Base-by-base conservation (phyloP, 2,113 vertebrate species). In the Glaucomys volans region DNA sequence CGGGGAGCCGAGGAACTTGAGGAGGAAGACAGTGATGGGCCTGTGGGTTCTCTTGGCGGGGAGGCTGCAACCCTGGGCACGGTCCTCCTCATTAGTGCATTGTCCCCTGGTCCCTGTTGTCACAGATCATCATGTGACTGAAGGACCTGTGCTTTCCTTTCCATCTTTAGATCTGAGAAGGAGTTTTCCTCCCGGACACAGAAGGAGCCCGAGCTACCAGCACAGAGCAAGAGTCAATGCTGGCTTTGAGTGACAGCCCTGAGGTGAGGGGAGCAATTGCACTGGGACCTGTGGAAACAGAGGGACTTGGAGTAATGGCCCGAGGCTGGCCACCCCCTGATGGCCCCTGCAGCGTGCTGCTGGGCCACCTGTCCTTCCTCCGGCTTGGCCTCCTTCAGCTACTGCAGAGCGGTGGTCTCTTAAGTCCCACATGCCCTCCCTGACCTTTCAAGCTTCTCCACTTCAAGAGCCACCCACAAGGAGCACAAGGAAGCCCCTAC, bases 341-440 rank as follows among this genome's bases (percentile, higher is more conserved):
- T n/a, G 1, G 66, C 0, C 17, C 1, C 79, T 24, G 52, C 0
- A 0, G 13, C 1, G 0, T 0, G 0, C 14, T 6, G 0, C 0
- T n/a, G 16, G 2, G n/a, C 54, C 22, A 0, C 42, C 62, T 1
- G 0, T 14, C n/a, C 28, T 30, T 32, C 26, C 35, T 26, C 9
- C 11, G 1, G n/a, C 10, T 35, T 1, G 7, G 8, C 22, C n/a
- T 30, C 32, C 35, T 22, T 67, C 13, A 0, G 6, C 1, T 3
- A 1, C 67, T 2, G 8, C 20, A 1, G 13, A n/a, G 30, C 47
- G 2, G 0, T 30, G 0, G 0, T 12, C 52, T 14, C 16, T 0
- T 37, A 24, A 7, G 2, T 28, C 66, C 66, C 4, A 18, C 1
- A 18, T 0, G 4, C 3, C 32, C 30, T 32, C 66, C 2, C 54